A percentile compares a stretch with the other conserved stretches of the same genome.
phyloP scores from a whole-genome alignment of 2,797 vertebrate species.

The Erpetoichthys calabaricus region DNA sequence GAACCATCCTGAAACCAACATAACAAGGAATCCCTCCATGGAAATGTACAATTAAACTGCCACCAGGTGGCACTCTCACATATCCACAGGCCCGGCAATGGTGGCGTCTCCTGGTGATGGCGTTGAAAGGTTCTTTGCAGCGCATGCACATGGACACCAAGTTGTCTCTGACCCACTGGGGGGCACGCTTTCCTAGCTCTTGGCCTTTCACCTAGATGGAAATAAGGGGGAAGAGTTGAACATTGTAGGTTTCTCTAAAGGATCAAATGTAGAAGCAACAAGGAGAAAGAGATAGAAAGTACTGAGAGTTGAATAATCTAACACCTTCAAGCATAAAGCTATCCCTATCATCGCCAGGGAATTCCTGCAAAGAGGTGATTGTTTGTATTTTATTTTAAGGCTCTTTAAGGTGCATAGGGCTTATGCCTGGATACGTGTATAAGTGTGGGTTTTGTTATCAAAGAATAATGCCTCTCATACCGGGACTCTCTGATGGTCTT shows the following conservation, averaged over 20 bases:
- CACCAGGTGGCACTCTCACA: conserved; percentile 38
- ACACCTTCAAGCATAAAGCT: not conserved
- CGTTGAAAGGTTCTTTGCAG: conserved; percentile 67
- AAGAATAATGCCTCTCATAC: conserved; percentile 17
- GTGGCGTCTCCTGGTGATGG: conserved; percentile 65
- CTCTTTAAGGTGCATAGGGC: too few relatives aligned
- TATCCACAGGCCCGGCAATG: conserved; percentile 81
- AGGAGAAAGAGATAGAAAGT: too few relatives aligned
- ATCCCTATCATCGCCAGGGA: not conserved
- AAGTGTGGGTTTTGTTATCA: too few relatives aligned
- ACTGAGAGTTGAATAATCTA: too few relatives aligned
- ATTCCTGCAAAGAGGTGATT: too few relatives aligned
- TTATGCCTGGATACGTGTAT: too few relatives aligned
- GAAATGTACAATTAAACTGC: too few relatives aligned
- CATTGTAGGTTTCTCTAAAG: not conserved
- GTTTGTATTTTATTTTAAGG: too few relatives aligned
- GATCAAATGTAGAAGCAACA: too few relatives aligned
- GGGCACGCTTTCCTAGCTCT: conserved; percentile 69
- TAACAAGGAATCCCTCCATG: too few relatives aligned
- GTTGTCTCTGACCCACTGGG: conserved; percentile 76
- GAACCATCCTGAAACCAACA: too few relatives aligned
- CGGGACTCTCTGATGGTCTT: conserved; percentile 16
- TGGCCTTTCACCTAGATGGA: conserved; percentile 22
- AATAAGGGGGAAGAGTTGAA: too few relatives aligned
- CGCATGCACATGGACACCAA: conserved; percentile 78